Percentiles rank a stretch among this genome's conserved stretches.
phyloP scores from a whole-genome alignment of 92 coral and sea anemone genomes.

The Phymanthus crucifer region DNA sequence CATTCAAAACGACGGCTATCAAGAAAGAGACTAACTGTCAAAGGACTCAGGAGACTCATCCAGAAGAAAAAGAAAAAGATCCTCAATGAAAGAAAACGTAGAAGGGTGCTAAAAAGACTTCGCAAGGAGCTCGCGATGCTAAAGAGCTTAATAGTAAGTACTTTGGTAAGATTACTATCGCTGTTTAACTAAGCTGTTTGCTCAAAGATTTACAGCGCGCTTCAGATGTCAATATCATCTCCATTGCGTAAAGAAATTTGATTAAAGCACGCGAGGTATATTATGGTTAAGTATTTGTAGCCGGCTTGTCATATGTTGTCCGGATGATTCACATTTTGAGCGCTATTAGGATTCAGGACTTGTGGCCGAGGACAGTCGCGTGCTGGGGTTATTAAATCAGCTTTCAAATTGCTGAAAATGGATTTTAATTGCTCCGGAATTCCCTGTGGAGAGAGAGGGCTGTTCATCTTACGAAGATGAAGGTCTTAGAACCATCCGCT shows the following conservation, averaged over 20 bases:
- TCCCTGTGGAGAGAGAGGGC: slow-evolving; percentile 12
- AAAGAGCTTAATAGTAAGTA: slow-evolving; percentile 17
- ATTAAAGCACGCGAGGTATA: neutral
- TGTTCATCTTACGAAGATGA: neutral
- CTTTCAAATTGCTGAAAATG: slow-evolving; percentile 22
- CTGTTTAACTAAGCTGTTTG: neutral
- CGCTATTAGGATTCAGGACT: neutral
- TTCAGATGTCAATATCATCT: neutral
- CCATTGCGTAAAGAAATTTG: neutral
- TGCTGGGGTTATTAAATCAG: slow-evolving; percentile 33
- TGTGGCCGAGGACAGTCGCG: slow-evolving; percentile 15
- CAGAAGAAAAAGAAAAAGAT: slow-evolving; percentile 12
- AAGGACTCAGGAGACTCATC: slow-evolving; percentile 4
- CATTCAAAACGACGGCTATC: neutral
- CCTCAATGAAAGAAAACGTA: slow-evolving; percentile 1
- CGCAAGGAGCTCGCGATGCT: slow-evolving; percentile 19
- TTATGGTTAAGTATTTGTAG: neutral
- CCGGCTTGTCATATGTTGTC: neutral
- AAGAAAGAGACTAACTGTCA: slow-evolving; percentile 9
- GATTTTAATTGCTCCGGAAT: slow-evolving; percentile 22
- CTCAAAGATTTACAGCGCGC: neutral
- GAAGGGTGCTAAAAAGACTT: slow-evolving; percentile 18
- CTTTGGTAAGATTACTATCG: neutral
- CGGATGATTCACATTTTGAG: neutral
- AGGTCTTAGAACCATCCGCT: neutral